phyloP scores from a whole-genome alignment of 2,113 vertebrate genomes.

The Nothobranchius furzeri region DNA sequence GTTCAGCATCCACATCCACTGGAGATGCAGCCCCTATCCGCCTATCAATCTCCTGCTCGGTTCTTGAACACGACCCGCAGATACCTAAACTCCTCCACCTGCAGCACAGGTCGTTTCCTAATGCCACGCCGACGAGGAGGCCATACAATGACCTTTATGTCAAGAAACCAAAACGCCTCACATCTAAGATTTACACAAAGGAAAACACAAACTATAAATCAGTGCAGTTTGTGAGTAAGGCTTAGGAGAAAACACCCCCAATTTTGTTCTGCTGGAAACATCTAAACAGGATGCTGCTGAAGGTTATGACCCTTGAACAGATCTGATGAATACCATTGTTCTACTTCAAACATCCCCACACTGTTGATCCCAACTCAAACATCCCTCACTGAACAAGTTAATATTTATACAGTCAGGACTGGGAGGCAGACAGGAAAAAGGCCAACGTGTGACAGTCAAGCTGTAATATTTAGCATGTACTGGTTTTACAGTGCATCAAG shows the following conservation, averaged over 20 bases:
- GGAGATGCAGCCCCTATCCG: too few species aligned
- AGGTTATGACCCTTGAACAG: neutral
- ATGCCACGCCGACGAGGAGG: too few species aligned
- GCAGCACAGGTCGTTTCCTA: too few species aligned
- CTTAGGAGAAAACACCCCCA: neutral
- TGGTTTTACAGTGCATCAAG: too few species aligned
- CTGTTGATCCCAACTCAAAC: neutral
- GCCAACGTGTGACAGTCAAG: conserved; percentile 3
- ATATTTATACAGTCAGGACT: conserved; percentile 15
- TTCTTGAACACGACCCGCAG: too few species aligned
- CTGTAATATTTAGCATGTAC: neutral
- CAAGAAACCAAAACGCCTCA: too few species aligned
- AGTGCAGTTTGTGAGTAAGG: neutral
- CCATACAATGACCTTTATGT: too few species aligned
- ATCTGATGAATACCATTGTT: neutral
- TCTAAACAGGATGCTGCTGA: conserved; percentile 2
- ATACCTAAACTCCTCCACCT: too few species aligned
- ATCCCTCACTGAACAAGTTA: conserved; percentile 5
- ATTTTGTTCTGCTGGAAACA: neutral
- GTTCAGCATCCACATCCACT: too few species aligned
- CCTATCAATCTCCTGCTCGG: too few species aligned
- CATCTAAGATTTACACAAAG: neutral
- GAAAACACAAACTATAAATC: neutral
- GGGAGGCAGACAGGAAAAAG: neutral
- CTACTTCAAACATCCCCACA: conserved; percentile 29